Conservation (phyloP, 2,797 vertebrate species). For the Streptopelia turtur region DNA sequence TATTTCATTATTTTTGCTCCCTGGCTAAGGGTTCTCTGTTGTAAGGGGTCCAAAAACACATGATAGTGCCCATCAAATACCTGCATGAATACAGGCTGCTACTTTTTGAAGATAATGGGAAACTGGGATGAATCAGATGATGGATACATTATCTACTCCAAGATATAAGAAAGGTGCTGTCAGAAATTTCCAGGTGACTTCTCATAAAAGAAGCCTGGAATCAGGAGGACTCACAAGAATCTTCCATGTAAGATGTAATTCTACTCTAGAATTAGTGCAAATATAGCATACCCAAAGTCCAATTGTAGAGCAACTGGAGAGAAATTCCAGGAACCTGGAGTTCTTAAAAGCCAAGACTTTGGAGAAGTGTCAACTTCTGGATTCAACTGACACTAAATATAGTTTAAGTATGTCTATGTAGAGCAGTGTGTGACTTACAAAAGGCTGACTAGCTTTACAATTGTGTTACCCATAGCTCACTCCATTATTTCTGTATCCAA, state of each 20-base stretch:
- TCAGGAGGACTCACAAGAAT: background rate
- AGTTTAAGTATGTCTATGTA: background rate
- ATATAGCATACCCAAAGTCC: background rate
- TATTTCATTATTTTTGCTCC: background rate
- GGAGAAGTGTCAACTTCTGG: background rate
- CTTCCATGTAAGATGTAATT: background rate
- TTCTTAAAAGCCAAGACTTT: background rate
- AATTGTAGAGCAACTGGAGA: background rate
- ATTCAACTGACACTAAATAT: background rate
- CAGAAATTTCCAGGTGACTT: background rate
- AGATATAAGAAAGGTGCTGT: background rate
- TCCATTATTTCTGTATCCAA: background rate
- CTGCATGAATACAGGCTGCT: background rate
- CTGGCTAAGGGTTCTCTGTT: background rate
- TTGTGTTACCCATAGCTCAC: background rate
- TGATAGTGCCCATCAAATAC: accelerated
- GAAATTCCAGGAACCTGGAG: background rate
- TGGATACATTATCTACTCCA: background rate
- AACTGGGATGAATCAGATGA: background rate
- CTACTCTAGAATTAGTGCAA: background rate
- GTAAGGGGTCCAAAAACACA: background rate
- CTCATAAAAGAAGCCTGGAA: background rate
- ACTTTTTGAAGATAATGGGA: background rate
- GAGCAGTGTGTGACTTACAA: accelerated
- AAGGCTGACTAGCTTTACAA: background rate